Evolutionary conservation across 2,888 invertebrate species (phyloP), one percentile per base, ranked within the genome.

Genomic region (Aethes cnicana): DNA sequence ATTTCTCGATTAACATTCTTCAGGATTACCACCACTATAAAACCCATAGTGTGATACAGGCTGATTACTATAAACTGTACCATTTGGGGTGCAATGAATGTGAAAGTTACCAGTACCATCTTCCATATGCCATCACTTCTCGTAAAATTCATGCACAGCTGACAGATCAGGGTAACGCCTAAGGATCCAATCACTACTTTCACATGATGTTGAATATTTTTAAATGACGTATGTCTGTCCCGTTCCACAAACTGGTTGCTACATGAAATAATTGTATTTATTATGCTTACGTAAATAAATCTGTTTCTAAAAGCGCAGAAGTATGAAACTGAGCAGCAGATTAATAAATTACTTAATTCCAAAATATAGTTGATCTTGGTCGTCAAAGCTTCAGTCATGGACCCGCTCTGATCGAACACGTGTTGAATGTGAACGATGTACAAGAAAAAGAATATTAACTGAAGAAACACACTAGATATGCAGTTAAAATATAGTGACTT

Each of bases 301-400:
- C 84, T 70, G 57, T 83, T 68, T 2, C 59, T 25, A 56, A 73
- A 83, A 2, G 75, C 64, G 26, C 67, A 66, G 1, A 72, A 49
- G 49, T 85, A 87, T 1, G 71, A 64, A 1, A 73, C 57, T 0
- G 72, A 2, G 17, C 74, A 73, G 26, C 76, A 72, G 0, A 69
- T 8, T 0, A 68, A 47, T 0, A 79, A 56, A 12, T 52, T 56
- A 5, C 70, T 53, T 2, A 83, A 37, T 58, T 88, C 86, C 2
- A 79, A 36, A 1, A 80, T 61, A 33, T 85, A 85, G 57, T 88
- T 87, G 35, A 80, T 62, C 63, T 81, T 67, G 4, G 83, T 80
- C 55, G 79, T 59, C 0, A 77, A 46, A 12, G 65, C 75, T 16
- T 77, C 69, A 0, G 71, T 77, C 54, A 79, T 63, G 2, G 64